Conservation (phyloP, 1,140 invertebrate genomes). For the Drosophila nikananu region DNA sequence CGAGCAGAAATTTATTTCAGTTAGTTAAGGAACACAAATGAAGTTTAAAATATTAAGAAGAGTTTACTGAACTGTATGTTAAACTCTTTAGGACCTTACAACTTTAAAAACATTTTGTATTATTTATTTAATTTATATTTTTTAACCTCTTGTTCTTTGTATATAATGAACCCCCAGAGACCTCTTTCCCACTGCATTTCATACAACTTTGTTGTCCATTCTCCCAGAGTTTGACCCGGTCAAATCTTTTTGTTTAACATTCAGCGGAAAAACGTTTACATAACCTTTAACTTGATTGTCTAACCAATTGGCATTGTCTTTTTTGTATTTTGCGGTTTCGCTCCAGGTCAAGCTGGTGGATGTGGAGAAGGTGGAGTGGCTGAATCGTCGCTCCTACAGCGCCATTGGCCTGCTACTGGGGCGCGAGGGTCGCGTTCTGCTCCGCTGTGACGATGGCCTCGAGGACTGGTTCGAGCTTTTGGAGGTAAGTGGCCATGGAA, state of each 20-base stretch:
- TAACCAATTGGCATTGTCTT: slow-evolving; percentile 56
- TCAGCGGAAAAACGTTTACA: slow-evolving; percentile 37
- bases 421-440: slow-evolving; percentile 87
- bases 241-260: slow-evolving; percentile 28
- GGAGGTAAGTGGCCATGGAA: slow-evolving; percentile 71
- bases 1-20: slow-evolving; percentile 42
- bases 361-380: slow-evolving; percentile 89
- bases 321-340: slow-evolving; percentile 49
- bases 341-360: slow-evolving; percentile 88
- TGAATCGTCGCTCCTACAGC: slow-evolving; percentile 88
- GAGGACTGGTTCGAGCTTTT: slow-evolving; percentile 88
- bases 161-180: background rate
- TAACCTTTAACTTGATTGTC: slow-evolving; percentile 65
- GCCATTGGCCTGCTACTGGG: slow-evolving; percentile 86
- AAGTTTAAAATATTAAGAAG: no score
- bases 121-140: slow-evolving; percentile 41
- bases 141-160: slow-evolving; percentile 8
- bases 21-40: background rate
- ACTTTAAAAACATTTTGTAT: slow-evolving; percentile 35
- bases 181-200: slow-evolving; percentile 29
- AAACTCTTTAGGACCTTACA: background rate
- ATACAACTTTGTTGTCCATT: slow-evolving; percentile 2
- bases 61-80: background rate
- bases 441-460: slow-evolving; percentile 86
- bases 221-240: slow-evolving; percentile 30